Base-by-base conservation (phyloP, 2,888 invertebrate genomes). In the Folsomia candida region DNA sequence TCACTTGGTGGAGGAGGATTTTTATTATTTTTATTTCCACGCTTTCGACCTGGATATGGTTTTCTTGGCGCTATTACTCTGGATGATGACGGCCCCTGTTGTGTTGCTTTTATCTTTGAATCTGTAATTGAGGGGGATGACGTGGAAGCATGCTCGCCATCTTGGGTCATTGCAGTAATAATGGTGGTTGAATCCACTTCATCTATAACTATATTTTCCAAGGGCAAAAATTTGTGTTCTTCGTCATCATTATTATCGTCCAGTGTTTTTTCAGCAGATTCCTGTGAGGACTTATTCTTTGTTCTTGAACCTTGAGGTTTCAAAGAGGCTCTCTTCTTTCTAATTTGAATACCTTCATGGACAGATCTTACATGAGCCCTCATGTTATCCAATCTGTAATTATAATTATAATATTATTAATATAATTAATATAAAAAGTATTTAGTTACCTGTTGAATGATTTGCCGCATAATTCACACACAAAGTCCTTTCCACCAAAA, bases 331-430 rank as follows among this genome's bases (percentile, higher is more conserved):
- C 25, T 64, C 63, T 47, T 64, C 22, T 64, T 64, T 9, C 63
- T 4, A 11, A 64, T 64, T 26, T 29, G 29, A 9, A 64, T 47
- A 6, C 63, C 63, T 22, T 64, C 47, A n/a, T 64, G 63, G 24
- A 64, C 63, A 3, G 63, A 18, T 22, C 29, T 64, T 2, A 64
- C 63, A 37, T 64, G 63, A 51, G 63, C 63, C 22, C 51, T 37
- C 63, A 64, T 64, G 26, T 64, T 64, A 25, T 64, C 63, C 2
- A 64, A 47, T 20, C 63, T 47, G 22, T 37, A 47, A 47, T n/a
- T n/a, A n/a, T n/a, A n/a, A n/a, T n/a, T n/a, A n/a, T n/a, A n/a
- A n/a, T n/a, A n/a, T 37, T 4, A 37, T 9, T 37, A 14, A 4
- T 37, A 14, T 14, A 37, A 37, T 4, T 4, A 37, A 37, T 37